Base-by-base conservation (phyloP, 2,797 vertebrate genomes). In the Chromis chromis region DNA sequence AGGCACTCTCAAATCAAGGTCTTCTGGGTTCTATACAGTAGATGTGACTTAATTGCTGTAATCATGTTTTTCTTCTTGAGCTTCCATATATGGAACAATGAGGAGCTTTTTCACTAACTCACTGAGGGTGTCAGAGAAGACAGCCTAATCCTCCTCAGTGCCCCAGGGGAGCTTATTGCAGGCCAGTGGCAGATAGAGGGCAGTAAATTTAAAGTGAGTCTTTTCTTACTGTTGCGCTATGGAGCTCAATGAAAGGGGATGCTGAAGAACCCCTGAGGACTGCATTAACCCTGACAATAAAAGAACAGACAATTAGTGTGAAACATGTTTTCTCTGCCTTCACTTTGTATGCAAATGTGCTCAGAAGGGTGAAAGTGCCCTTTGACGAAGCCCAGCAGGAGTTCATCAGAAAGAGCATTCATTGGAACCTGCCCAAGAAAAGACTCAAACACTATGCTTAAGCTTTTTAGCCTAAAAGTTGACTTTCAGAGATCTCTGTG, bases 311-410 rank as follows among this genome's bases (percentile, higher is more conserved):
- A 94, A 94, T 95, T 95, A 94, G 94, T 93, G 91, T 93, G 92
- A 94, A 94, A 92, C 93, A 90, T 92, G 92, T 94, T 95, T 93
- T 95, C 88, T 93, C 92, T 93, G 90, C 86, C 91, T 93, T 94
- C 92, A 95, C 94, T 94, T 95, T 95, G 94, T 95, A 95, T 95
- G 95, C 93, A 94, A 95, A 95, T 95, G 90, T 86, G 80, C 82
- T 88, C 87, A 90, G 88, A 89, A 84, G 93, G 89, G 92, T 92
- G 91, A 94, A 94, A 93, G 91, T 92, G 89, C 78, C 92, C 91
- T 94, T 92, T 94, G 90, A 92, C 85, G 85, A 91, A 74, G 82
- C 90, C 84, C 93, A 91, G 93, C 91, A 81, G 92, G 93, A 86
- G 90, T 86, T 86, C 87, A 84, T 90, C 88, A 84, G 83, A 90